Conservation (phyloP, 2,888 invertebrate genomes). For the Lathronympha strigana region DNA sequence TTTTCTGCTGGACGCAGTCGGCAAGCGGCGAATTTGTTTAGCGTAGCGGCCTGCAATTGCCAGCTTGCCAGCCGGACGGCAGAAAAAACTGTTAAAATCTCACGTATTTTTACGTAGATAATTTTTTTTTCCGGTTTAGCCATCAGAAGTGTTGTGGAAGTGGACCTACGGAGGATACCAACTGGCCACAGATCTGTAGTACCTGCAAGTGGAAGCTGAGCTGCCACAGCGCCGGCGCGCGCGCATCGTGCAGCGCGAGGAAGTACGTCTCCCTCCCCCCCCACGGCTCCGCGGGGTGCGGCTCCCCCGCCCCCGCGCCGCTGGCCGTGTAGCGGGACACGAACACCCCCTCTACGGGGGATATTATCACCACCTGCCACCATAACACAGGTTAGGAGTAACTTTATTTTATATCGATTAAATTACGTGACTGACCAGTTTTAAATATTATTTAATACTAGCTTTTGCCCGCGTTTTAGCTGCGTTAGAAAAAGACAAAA, state of each 20-base stretch:
- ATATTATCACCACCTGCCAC: constrained; percentile 79
- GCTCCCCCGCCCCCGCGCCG: constrained; percentile 83
- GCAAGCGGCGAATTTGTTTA: too few relatives aligned
- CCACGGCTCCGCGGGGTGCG: constrained; percentile 70
- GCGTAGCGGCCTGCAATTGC: too few relatives aligned
- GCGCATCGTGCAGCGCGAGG: constrained; percentile 54
- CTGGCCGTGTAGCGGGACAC: constrained; percentile 72
- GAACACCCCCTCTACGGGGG: constrained; percentile 81
- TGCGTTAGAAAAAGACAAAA: too few relatives aligned
- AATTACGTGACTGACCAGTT: neutral
- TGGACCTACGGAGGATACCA: too few relatives aligned
- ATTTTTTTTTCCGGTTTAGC: too few relatives aligned
- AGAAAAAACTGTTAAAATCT: too few relatives aligned
- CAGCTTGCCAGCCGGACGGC: too few relatives aligned
- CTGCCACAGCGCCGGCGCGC: constrained; percentile 43
- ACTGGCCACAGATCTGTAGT: neutral
- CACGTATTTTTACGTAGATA: too few relatives aligned
- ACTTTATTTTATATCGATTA: neutral
- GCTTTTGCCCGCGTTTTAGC: too few relatives aligned
- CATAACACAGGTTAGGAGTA: neutral
- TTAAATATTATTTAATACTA: too few relatives aligned
- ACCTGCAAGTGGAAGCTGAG: constrained; percentile 45
- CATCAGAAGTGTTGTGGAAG: too few relatives aligned
- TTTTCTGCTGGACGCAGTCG: too few relatives aligned
- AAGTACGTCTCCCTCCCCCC: constrained; percentile 77